Evolutionary conservation across 2,113 vertebrate species (phyloP).

Genomic region (Albula goreensis): DNA sequence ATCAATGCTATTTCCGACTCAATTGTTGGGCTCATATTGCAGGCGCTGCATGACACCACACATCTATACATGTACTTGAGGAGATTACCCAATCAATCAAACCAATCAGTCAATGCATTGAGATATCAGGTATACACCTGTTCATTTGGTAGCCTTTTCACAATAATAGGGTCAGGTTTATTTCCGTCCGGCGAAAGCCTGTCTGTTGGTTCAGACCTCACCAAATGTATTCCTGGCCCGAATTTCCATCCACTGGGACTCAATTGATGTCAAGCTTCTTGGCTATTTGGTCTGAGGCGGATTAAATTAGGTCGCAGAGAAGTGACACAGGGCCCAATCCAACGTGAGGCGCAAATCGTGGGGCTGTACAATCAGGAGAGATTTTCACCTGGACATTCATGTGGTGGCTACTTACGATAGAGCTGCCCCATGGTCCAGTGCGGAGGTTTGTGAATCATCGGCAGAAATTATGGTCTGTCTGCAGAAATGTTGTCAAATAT

Average conservation of each 20-base stretch:
- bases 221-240: too few species aligned
- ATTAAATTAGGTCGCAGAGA: too few species aligned
- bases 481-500: not conserved
- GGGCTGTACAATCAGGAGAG: not conserved
- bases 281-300: too few species aligned
- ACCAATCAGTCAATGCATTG: not conserved
- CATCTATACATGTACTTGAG: not conserved
- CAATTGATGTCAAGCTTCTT: too few species aligned
- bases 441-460: not conserved
- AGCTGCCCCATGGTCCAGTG: not conserved
- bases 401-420: not conserved
- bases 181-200: too few species aligned
- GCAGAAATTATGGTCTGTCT: not conserved
- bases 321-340: too few species aligned
- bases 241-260: too few species aligned
- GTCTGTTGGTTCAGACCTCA: too few species aligned
- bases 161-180: not conserved
- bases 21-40: not conserved
- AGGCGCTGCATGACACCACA: not conserved
- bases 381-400: not conserved
- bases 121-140: not conserved
- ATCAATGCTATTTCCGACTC: not conserved
- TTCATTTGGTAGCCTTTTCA: not conserved
- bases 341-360: too few species aligned
- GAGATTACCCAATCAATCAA: not conserved